Evolutionary conservation across 2,113 vertebrate genomes (phyloP).

Genomic region (Psilopsiagon aurifrons): DNA sequence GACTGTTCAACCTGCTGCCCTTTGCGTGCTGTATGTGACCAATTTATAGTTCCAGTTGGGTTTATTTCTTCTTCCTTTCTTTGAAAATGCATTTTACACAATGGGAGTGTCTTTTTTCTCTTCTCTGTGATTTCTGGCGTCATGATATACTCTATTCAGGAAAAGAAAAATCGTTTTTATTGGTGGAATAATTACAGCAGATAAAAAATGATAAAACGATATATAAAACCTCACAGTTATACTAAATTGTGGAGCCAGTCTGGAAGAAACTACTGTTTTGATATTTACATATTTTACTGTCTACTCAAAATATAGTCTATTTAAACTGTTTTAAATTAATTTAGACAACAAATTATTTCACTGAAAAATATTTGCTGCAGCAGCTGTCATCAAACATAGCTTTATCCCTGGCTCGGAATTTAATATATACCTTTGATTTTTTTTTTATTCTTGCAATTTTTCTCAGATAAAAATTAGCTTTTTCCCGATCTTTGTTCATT

Average conservation of each 20-base stretch:
- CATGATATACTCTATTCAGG: neutral
- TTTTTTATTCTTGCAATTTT: slow-evolving; percentile 32
- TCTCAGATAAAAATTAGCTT: slow-evolving; percentile 55
- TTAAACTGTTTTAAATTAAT: neutral
- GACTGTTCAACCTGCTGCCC: neutral
- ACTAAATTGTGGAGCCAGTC: neutral
- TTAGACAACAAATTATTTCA: neutral
- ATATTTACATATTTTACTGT: slow-evolving; percentile 12
- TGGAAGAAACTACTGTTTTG: neutral
- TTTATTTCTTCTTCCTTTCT: neutral
- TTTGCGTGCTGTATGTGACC: neutral
- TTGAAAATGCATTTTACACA: neutral
- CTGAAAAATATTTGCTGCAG: neutral
- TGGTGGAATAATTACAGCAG: neutral
- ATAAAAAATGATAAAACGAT: neutral
- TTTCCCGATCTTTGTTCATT: slow-evolving; percentile 55
- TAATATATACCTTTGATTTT: neutral
- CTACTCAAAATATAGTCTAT: neutral
- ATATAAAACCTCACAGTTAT: neutral
- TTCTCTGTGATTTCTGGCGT: neutral
- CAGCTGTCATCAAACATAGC: neutral
- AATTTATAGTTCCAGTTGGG: neutral
- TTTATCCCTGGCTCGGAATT: neutral
- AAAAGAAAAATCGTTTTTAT: neutral
- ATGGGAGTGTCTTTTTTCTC: neutral